These are phyloP conservation scores for Mesembrinibis cayennensis DNA, from an alignment of 2,113 vertebrate genomes.

Conservation along the genomic window DNA sequence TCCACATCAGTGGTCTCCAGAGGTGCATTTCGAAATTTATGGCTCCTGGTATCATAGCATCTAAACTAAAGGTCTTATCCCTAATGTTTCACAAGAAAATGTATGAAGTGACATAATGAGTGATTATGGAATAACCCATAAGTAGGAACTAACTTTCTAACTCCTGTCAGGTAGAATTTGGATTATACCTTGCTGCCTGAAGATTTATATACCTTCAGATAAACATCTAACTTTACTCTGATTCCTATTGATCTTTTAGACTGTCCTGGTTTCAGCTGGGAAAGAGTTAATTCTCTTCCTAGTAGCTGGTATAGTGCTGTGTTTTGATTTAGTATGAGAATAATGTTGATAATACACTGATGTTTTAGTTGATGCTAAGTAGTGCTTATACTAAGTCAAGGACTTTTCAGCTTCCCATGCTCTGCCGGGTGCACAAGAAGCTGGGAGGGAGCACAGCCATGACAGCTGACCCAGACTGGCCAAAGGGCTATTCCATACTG, in stretches of 20 bases:
- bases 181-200: not conserved
- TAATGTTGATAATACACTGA: no score
- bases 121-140: not conserved
- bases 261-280: no score
- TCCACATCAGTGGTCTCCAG: not conserved
- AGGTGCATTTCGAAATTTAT: not conserved
- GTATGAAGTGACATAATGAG: not conserved
- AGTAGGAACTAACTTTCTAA: not conserved
- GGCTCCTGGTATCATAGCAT: not conserved
- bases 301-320: no score
- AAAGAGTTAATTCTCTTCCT: no score
- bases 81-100: not conserved
- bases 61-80: not conserved
- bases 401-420: no score
- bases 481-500: no score
- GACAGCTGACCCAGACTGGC: no score
- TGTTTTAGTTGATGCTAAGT: no score
- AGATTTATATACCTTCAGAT: not conserved
- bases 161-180: not conserved
- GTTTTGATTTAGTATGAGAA: no score
- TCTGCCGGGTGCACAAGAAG: no score
- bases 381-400: no score
- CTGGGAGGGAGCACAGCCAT: no score
- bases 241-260: slow-evolving; percentile 22
- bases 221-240: not conserved